Evolutionary conservation across 2,113 vertebrate genomes (phyloP).

Genomic region (Dinomys branickii): DNA sequence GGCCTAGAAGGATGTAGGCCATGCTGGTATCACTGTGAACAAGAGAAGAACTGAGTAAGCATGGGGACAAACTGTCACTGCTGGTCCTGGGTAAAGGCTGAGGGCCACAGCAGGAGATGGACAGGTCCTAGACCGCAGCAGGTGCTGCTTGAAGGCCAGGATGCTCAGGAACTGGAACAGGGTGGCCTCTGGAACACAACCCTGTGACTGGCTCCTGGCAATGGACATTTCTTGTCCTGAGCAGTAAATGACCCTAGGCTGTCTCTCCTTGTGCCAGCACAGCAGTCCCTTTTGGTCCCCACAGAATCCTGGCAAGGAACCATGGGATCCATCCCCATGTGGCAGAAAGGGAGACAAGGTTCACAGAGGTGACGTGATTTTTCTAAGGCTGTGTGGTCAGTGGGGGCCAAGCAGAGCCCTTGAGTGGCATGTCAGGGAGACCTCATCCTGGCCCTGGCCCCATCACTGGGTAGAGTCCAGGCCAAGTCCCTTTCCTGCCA

Average conservation of each 20-base stretch:
- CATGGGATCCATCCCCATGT: background rate
- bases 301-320: background rate
- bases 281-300: too few relatives aligned
- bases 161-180: background rate
- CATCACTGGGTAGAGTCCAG: background rate
- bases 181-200: background rate
- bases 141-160: background rate
- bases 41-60: background rate
- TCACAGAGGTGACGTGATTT: background rate
- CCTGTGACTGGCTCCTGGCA: too few relatives aligned
- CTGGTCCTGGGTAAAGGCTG: background rate
- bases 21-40: fast-evolving
- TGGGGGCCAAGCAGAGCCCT: fast-evolving
- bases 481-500: too few relatives aligned
- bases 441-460: background rate
- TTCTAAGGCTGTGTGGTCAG: background rate
- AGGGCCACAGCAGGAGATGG: background rate
- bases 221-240: background rate
- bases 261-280: background rate
- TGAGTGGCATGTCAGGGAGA: background rate
- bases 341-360: background rate
- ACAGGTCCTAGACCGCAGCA: background rate
- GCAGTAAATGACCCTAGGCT: background rate
- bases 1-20: background rate
- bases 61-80: background rate